Conservation (phyloP, 2,888 invertebrate genomes). For the Hyposoter dolosus region DNA sequence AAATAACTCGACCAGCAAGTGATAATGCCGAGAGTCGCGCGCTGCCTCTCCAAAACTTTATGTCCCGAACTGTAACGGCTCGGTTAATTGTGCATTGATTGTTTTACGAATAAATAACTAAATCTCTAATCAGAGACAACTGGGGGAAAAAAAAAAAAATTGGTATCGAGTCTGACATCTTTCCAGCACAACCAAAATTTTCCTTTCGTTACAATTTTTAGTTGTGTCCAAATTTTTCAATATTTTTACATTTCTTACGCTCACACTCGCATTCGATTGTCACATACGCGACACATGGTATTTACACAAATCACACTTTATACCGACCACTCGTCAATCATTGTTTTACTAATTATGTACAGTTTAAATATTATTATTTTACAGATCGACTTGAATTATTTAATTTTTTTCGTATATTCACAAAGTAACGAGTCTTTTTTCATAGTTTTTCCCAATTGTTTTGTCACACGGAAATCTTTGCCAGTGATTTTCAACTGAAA, state of each 20-base stretch:
- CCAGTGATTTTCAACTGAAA: not conserved
- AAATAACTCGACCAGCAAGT: constrained; percentile 77
- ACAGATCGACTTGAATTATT: constrained; percentile 24
- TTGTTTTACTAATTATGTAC: constrained; percentile 55
- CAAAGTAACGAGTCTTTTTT: not conserved
- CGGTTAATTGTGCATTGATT: constrained; percentile 62
- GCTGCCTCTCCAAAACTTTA: constrained; percentile 32
- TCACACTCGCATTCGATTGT: constrained; percentile 1
- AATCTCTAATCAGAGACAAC: constrained; percentile 9
- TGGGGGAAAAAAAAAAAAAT: constrained; percentile 28
- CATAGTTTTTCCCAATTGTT: not conserved
- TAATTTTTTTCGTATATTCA: not conserved
- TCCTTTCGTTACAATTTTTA: not conserved
- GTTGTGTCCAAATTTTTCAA: too few species aligned
- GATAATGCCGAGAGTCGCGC: constrained; percentile 36
- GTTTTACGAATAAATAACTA: constrained; percentile 56
- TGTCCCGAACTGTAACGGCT: constrained; percentile 49
- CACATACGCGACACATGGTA: constrained; percentile 24
- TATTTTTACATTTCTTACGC: not conserved
- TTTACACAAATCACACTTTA: constrained; percentile 13
- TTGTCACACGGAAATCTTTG: not conserved
- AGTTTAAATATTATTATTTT: constrained; percentile 16
- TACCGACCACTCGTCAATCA: constrained; percentile 37
- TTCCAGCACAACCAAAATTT: not conserved
- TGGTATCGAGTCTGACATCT: not conserved